Evolutionary conservation across 2,888 invertebrate genomes (phyloP), one percentile per base, ranked within the genome.

Genomic region (Trichopoda pennipes): DNA sequence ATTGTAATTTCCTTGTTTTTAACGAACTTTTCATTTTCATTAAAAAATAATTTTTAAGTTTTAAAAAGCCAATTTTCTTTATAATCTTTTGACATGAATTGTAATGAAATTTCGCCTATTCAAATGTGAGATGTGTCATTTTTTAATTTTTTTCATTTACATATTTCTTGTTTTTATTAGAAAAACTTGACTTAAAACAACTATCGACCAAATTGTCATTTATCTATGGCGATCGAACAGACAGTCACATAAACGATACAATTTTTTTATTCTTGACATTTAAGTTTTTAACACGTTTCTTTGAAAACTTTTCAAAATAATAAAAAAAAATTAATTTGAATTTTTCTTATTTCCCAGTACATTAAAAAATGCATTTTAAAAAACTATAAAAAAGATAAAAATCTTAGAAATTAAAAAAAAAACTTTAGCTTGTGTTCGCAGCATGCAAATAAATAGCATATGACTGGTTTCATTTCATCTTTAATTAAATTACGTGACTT

Each of bases 201-300:
- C 35, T 32, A 81, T 77, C 61, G 69, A 81, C 73, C 77, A 73
- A 56, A 61, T 68, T 73, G 63, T 73, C 81, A 69, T 63, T 77
- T 63, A 63, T 63, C 72, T 68, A 21, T 44, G 32, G 14, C 55
- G 47, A 64, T 61, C 69, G 32, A 28, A 51, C 14, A 38, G 23
- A 23, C 17, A 56, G 16, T 28, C 0, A 53, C 8, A 61, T 49
- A 51, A 69, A 75, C 53, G 42, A 44, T 44, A 32, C 9, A 23
- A 28, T 64, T 56, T 56, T 38, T 64, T 74, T 49, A 44, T 35
- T 64, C 47, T 21, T 47, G 21, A 63, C 63, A 42, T 51, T 32
- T 32, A 16, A 35, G 28, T 32, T 49, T 60, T 60, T 35, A 53
- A 42, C 72, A 72, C 61, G 72, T 61, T 63, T 53, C 23, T 4